These are phyloP conservation scores for Pteropus alecto DNA, from an alignment of 2,113 vertebrate species.

Conservation along the genomic window DNA sequence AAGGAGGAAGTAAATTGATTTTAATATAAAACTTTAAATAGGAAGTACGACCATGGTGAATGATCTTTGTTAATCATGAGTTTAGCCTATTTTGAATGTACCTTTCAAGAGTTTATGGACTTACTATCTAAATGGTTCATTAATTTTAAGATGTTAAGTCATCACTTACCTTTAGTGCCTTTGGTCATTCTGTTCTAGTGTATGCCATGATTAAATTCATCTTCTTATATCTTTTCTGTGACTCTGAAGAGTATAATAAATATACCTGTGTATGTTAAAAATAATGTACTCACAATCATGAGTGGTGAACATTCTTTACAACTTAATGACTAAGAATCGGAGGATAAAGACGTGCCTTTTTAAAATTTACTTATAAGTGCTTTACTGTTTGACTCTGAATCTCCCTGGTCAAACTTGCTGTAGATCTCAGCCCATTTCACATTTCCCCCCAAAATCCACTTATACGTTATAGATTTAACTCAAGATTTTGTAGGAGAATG, in stretches of 20 bases:
- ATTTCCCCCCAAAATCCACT: not conserved
- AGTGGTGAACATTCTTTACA: not conserved
- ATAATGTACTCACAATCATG: not conserved
- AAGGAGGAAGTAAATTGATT: not conserved
- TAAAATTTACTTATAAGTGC: not conserved
- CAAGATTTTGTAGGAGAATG: not conserved
- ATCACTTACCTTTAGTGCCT: not conserved
- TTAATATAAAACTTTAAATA: constrained; percentile 25
- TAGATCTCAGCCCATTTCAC: not conserved
- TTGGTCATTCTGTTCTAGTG: not conserved
- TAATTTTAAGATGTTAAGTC: constrained; percentile 11
- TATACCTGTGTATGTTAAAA: not conserved
- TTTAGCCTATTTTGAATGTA: not conserved
- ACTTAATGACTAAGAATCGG: not conserved
- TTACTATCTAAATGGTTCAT: not conserved
- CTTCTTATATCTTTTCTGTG: not conserved
- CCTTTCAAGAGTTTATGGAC: not conserved
- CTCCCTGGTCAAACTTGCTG: not conserved
- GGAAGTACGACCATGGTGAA: not conserved
- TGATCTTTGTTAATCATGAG: not conserved
- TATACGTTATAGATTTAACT: not conserved
- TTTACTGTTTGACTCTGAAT: not conserved
- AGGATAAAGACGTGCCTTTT: not conserved
- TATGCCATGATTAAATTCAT: not conserved
- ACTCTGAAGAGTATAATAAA: not conserved